Evolutionary conservation across 2,888 invertebrate genomes (phyloP), one percentile per base, ranked within the genome.

Genomic region (Ischnus inquisitorius): DNA sequence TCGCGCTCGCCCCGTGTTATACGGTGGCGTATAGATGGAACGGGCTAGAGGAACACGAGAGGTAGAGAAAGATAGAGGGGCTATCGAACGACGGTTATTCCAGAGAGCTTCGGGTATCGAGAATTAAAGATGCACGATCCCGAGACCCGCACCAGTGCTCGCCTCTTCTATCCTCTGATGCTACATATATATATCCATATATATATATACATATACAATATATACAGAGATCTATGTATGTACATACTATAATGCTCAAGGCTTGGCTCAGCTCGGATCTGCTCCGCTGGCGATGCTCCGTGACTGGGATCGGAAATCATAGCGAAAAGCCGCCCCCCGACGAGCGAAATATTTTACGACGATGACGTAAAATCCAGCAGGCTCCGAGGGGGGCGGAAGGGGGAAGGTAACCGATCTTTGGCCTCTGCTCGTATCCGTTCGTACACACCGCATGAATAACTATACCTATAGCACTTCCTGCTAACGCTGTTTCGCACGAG

Each of bases 51-150:
- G 8, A 39, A 19, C n/a, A n/a, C 19, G 51, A 60, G 12, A 25
- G 51, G 22, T 43, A 43, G 28, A 64, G 65, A 34, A 8, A 65
- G 76, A 67, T 34, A 39, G 65, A 65, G 8, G 5, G 60, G 69
- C 60, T 71, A 71, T 83, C 75, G 83, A 75, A 60, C 75, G 83
- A 79, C 65, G 83, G 79, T 83, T 83, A 79, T 71, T 71, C 75
- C 67, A 72, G 79, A 51, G 79, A 60, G 72, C 60, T 67, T 79
- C 60, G 76, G 76, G 76, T 72, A 83, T 83, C 79, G 83, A 76
- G 83, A 83, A 83, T 83, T 83, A 83, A 79, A 83, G 83, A 83
- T 83, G 76, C 83, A 83, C 79, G 79, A 83, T 76, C 76, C 67
- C 71, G 71, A 75, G 79, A 64, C 39, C 67, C 71, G 60, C 64